Percentiles rank a stretch among this genome's conserved stretches.
phyloP scores from a whole-genome alignment of 2,888 invertebrate genomes.

The Pammene aurita region DNA sequence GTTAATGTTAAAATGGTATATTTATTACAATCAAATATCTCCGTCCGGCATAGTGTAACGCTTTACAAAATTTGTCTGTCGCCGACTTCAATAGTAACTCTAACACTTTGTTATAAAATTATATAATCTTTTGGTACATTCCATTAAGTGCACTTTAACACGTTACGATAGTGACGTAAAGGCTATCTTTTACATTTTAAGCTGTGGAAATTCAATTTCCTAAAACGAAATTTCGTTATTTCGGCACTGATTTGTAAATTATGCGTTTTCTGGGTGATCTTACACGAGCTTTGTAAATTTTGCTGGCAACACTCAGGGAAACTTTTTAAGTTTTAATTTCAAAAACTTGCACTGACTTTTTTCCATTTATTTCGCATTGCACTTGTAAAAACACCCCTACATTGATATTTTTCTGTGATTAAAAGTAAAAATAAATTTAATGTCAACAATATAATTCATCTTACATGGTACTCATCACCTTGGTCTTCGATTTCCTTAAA shows the following conservation, averaged over 20 bases:
- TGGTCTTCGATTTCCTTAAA: conserved; percentile 36
- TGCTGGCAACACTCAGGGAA: not conserved
- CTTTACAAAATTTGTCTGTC: conserved; percentile 78
- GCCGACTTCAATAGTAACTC: conserved; percentile 70
- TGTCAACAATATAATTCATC: conserved; percentile 26
- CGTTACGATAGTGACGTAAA: conserved; percentile 69
- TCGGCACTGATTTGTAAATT: conserved; percentile 37
- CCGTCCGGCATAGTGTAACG: conserved; percentile 68
- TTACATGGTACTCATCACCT: conserved; percentile 28
- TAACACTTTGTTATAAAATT: conserved; percentile 82
- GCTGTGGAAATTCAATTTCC: conserved; percentile 77
- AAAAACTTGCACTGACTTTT: not conserved
- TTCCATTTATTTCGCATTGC: conserved; percentile 4
- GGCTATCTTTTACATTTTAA: conserved; percentile 62
- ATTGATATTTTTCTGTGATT: conserved; percentile 22
- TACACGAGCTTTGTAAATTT: conserved; percentile 19
- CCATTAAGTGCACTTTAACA: conserved; percentile 82
- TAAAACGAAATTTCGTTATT: conserved; percentile 42
- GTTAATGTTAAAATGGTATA: conserved; percentile 82
- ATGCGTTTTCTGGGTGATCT: conserved; percentile 23
- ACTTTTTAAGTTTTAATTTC: not conserved
- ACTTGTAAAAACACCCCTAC: conserved; percentile 24
- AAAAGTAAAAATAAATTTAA: conserved; percentile 20
- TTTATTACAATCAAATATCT: conserved; percentile 82
- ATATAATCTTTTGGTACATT: conserved; percentile 83